phyloP scores from a whole-genome alignment of 2,797 vertebrate genomes.

The Pangasius larnaudii region DNA sequence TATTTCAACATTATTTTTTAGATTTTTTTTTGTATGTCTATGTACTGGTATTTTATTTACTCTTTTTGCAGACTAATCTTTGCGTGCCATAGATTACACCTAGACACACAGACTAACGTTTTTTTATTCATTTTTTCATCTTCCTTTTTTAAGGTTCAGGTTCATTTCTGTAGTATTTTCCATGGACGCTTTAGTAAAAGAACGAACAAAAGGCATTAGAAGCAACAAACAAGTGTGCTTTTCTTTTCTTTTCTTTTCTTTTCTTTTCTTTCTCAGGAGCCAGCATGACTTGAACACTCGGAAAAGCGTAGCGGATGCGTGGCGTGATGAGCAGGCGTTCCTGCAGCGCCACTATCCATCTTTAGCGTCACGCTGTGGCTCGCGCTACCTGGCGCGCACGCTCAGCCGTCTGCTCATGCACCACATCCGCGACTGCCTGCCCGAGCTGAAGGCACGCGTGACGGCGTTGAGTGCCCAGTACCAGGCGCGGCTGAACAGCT shows the following conservation, averaged over 20 bases:
- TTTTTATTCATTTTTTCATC: too few relatives aligned
- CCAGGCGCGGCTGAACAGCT: conserved; percentile 79
- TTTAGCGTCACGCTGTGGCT: conserved; percentile 77
- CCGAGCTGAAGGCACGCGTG: conserved; percentile 81
- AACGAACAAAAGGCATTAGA: background rate
- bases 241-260: background rate
- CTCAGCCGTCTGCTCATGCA: conserved; percentile 84
- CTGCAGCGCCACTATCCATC: conserved; percentile 83
- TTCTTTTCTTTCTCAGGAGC: conserved; percentile 69
- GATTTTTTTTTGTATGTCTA: background rate
- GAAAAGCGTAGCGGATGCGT: conserved; percentile 74
- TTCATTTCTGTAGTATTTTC: background rate
- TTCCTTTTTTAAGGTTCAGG: background rate
- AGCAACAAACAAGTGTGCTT: background rate
- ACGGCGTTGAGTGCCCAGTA: conserved; percentile 79
- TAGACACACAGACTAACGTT: too few relatives aligned
- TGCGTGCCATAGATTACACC: background rate
- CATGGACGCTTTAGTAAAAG: background rate
- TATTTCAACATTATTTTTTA: background rate
- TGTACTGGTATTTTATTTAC: background rate
- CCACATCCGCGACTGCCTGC: conserved; percentile 85
- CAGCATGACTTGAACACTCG: conserved; percentile 82
- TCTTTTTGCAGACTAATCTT: background rate
- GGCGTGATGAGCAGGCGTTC: conserved; percentile 79
- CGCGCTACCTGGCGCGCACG: conserved; percentile 78